A percentile compares a stretch with the other conserved stretches of the same genome.
These are phyloP conservation scores for Meles meles DNA, from an alignment of 2,113 vertebrate genomes.

Conservation along the genomic window DNA sequence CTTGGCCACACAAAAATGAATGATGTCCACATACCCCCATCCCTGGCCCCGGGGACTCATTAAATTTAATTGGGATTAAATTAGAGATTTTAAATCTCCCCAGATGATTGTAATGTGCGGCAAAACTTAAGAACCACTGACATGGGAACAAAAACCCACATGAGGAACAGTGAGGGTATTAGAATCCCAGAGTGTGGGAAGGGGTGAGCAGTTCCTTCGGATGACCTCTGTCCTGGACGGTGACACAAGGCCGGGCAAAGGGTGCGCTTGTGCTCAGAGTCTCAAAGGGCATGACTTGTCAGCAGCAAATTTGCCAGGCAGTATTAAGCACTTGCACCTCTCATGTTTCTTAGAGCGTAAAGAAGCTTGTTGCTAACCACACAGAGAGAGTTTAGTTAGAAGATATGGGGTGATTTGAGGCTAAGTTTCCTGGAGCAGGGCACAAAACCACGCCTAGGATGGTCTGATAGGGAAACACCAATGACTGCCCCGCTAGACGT, in stretches of 20 bases:
- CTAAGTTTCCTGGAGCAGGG: not conserved
- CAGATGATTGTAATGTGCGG: not conserved
- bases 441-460: not conserved
- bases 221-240: rapidly evolving
- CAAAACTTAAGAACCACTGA: not conserved
- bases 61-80: not conserved
- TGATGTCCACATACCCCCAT: not conserved
- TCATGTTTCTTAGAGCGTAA: not conserved
- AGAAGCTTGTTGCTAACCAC: not conserved
- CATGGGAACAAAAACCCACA: rapidly evolving
- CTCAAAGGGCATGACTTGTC: not conserved
- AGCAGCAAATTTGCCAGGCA: too few species aligned
- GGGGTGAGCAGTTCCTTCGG: not conserved
- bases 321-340: not conserved
- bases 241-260: rapidly evolving
- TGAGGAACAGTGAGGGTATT: not conserved
- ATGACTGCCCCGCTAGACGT: rapidly evolving
- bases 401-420: not conserved
- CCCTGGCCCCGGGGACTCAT: not conserved
- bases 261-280: not conserved
- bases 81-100: not conserved
- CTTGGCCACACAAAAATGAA: not conserved
- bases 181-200: not conserved
- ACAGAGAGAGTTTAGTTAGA: not conserved
- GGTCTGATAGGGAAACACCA: not conserved